Base-by-base conservation (phyloP, 1,140 invertebrate genomes). In the Heliconius himera region DNA sequence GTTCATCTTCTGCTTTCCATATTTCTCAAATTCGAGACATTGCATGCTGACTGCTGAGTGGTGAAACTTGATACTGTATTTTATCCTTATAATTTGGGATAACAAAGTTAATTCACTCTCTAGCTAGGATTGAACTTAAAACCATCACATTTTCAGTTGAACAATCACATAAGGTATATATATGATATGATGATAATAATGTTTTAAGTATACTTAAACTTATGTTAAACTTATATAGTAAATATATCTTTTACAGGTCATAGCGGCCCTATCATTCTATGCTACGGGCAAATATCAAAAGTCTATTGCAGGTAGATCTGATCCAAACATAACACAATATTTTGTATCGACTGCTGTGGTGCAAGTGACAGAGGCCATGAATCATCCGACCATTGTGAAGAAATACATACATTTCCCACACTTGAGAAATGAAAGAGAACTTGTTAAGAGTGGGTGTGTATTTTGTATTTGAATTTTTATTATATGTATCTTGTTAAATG, bases 351-450 rank as follows among this genome's bases (percentile, higher is more conserved):
- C 89, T 1, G 89, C 92, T 1, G 90, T 94, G 8, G 81, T 87
- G n/a, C 91, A 94, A 66, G 91, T 94, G 4, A 89, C 92, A 0
- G 91, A 94, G 70, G 92, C 92, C 3, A 85, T 94, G 83, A 94
- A 93, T 78, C 85, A 92, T 73, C 86, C 89, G 0, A 82, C 83
- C 18, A 90, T 94, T 77, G 88, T 93, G 0, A 94, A 93, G 76
- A 94, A 94, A 78, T 92, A 94, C 66, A 92, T 94, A 76, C 91
- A 94, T 56, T 94, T 94, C 38, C 92, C 92, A 38, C 92, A 94
- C 87, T 80, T 94, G 26, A 88, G 89, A 70, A 81, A 87, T 72
- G 92, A 94, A 70, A 84, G 92, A 60, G 92, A 93, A 82, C 81
- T 90, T 79, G 87, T 93, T 73, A 93, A 93, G 74, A 85, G 85